phyloP scores from a whole-genome alignment of 2,113 vertebrate genomes.

The Chionis minor region DNA sequence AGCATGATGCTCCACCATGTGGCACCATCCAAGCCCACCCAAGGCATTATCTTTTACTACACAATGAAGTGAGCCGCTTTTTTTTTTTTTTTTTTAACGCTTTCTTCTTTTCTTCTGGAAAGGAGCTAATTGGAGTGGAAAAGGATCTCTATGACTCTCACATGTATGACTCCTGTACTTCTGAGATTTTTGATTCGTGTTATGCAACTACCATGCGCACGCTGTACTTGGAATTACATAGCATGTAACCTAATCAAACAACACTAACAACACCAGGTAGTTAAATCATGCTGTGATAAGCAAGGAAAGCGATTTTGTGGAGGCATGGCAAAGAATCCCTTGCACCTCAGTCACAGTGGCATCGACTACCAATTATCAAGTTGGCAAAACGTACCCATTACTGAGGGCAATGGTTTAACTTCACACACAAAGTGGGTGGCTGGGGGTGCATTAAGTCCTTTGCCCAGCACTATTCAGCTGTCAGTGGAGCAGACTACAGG shows the following conservation, averaged over 20 bases:
- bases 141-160: background rate
- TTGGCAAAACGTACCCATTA: background rate
- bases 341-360: background rate
- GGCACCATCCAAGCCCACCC: slow-evolving; percentile 22
- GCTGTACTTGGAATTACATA: slow-evolving; percentile 6
- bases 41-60: slow-evolving; percentile 13
- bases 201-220: background rate
- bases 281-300: slow-evolving; percentile 28
- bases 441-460: background rate
- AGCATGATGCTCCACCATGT: background rate
- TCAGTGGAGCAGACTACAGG: background rate
- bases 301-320: background rate
- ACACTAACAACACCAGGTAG: background rate
- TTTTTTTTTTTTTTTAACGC: background rate
- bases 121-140: slow-evolving; percentile 31
- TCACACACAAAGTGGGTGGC: background rate
- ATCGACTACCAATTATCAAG: background rate
- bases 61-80: background rate
- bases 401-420: background rate
- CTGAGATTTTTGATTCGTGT: slow-evolving; percentile 24
- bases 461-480: background rate
- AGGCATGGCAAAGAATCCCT: background rate
- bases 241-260: slow-evolving; percentile 13
- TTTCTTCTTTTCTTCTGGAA: background rate
- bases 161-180: background rate